phyloP scores from a whole-genome alignment of 2,888 invertebrate genomes.

The Ochropleura leucogaster region DNA sequence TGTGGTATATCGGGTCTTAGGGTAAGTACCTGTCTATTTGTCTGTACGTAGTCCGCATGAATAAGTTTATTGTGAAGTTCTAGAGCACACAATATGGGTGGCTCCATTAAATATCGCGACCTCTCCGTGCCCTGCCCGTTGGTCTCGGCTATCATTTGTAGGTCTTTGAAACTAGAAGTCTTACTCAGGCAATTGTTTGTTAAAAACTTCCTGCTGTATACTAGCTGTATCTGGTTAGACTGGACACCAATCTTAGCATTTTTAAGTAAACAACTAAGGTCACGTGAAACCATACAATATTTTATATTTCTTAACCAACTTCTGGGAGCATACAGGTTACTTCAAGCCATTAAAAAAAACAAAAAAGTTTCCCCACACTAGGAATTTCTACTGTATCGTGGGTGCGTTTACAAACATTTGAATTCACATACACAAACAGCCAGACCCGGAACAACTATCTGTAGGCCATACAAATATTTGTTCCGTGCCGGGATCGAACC shows the following conservation, averaged over 20 bases:
- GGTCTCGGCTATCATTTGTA: background rate
- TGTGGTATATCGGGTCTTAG: background rate
- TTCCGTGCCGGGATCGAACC: too few relatives aligned
- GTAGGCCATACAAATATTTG: too few relatives aligned
- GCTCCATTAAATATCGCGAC: background rate
- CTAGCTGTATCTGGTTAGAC: background rate
- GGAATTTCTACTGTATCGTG: too few relatives aligned
- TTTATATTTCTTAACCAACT: background rate
- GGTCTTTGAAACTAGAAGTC: background rate
- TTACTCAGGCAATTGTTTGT: background rate
- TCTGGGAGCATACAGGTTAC: background rate
- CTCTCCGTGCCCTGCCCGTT: background rate
- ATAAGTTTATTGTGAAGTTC: background rate
- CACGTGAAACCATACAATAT: background rate
- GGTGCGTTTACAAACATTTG: too few relatives aligned
- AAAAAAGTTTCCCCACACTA: too few relatives aligned
- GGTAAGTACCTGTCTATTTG: background rate
- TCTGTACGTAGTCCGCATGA: background rate
- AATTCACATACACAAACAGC: too few relatives aligned
- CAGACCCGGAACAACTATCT: too few relatives aligned
- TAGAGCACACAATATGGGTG: background rate
- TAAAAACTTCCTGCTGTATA: background rate
- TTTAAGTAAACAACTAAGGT: background rate
- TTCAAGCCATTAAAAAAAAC: too few relatives aligned
- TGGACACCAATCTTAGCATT: background rate